Conservation (phyloP, 2,113 vertebrate genomes). For the Ariopsis seemanni region DNA sequence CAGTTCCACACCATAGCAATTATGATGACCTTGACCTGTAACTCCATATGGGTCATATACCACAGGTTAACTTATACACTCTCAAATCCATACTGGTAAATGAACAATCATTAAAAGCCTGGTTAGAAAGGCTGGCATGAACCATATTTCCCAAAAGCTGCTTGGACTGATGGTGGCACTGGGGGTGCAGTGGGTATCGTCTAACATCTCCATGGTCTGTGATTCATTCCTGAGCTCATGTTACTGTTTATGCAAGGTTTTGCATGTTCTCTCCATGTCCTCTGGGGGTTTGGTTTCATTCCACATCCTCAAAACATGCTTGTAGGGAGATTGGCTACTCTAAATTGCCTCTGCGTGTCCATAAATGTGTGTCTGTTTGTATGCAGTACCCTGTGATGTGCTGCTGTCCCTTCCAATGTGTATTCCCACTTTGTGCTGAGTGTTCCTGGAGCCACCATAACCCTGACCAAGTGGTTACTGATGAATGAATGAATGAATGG, state of each 20-base stretch:
- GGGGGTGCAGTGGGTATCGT: not conserved
- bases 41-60: not conserved
- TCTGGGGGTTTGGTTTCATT: conserved; percentile 15
- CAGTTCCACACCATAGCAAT: not conserved
- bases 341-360: not conserved
- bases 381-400: not conserved
- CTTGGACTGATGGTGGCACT: not conserved
- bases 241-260: conserved; percentile 22
- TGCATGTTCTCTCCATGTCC: not conserved
- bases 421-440: not conserved
- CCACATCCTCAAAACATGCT: not conserved
- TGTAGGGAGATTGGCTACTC: not conserved
- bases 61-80: not conserved
- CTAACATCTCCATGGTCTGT: not conserved
- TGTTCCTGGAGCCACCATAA: not conserved
- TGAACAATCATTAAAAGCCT: not conserved
- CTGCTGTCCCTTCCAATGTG: not conserved
- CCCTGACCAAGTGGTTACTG: not conserved
- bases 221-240: not conserved
- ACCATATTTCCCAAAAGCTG: not conserved
- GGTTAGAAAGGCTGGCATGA: not conserved
- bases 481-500: not conserved
- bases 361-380: not conserved
- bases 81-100: not conserved
- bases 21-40: not conserved